These are phyloP conservation scores for Pyrrhia umbra DNA, from an alignment of 2,888 invertebrate genomes.

Conservation along the genomic window DNA sequence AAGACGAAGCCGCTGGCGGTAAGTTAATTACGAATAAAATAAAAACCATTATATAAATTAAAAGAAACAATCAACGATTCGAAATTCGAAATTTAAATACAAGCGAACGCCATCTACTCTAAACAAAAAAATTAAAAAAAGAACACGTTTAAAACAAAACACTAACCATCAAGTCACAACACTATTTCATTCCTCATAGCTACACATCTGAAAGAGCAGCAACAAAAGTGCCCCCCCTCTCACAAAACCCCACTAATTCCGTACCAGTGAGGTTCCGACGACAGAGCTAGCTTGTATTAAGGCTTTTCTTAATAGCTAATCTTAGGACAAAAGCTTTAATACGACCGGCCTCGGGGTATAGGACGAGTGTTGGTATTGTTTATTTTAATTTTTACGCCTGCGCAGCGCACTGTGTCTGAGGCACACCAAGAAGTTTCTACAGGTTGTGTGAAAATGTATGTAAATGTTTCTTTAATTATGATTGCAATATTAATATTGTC, in stretches of 20 bases:
- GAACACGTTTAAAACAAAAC: conserved; percentile 51
- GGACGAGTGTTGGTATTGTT: conserved; percentile 86
- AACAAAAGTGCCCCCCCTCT: conserved; percentile 42
- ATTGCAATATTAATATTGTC: no score
- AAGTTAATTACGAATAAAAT: no score
- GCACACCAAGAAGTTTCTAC: conserved; percentile 72
- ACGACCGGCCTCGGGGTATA: conserved; percentile 82
- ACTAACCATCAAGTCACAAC: conserved; percentile 54
- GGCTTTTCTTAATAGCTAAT: conserved; percentile 88
- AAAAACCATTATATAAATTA: no score
- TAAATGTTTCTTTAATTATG: no score
- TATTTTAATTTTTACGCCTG: conserved; percentile 89
- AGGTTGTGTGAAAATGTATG: conserved; percentile 62
- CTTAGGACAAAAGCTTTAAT: conserved; percentile 89
- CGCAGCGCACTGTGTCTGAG: conserved; percentile 73
- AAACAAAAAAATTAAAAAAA: conserved; percentile 27
- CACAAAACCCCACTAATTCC: conserved; percentile 63
- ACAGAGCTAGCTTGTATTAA: conserved; percentile 66
- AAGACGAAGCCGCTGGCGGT: no score
- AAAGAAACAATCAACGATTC: neutral
- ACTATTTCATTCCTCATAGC: conserved; percentile 64
- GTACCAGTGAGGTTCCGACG: conserved; percentile 65
- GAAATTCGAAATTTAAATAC: neutral
- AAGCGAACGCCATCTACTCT: neutral
- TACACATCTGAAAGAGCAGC: conserved; percentile 50